Base-by-base conservation (phyloP, 2,113 vertebrate genomes). In the Menidia beryllina region DNA sequence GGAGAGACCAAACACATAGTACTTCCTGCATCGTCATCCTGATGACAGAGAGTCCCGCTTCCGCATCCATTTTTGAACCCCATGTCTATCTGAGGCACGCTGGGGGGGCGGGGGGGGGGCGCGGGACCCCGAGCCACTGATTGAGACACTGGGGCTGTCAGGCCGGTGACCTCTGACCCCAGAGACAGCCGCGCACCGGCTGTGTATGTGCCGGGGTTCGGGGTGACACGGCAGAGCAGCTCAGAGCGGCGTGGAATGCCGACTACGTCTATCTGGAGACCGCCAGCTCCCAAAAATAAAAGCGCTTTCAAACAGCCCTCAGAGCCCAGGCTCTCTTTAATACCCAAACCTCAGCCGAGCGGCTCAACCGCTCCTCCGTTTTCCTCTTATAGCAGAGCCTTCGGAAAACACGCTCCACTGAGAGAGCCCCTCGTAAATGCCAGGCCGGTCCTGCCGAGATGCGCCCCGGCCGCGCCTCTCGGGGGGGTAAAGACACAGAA, bases 121-220 rank as follows among this genome's bases (percentile, higher is more conserved):
- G 38, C 15, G 5, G 10, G 63, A 61, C 39, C 54, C 73, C 15
- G 25, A 41, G 51, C 62, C 61, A 45, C 5, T 24, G 21, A 66
- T 38, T 59, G 43, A 78, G 73, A 10, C 13, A 10, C 34, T 53
- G 63, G 36, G 24, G 74, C 74, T 81, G 72, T 77, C 81, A 71
- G 58, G 49, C 68, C 77, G 12, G 13, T 73, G 60, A 91, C 84
- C 84, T 77, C 76, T 83, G 76, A 88, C 82, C 78, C 49, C n/a
- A 36, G 56, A 70, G 68, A 60, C 86, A 87, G 86, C 84, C 88
- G 87, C 73, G 21, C 12, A 64, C 26, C 21, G 30, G 50, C 27
- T 39, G 24, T 61, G 69, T 84, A 81, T 26, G 27, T 87, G 77
- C 43, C 36, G 68, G 45, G 63, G 58, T 68, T 72, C 2, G 27